Evolutionary conservation across 2,113 vertebrate genomes (phyloP).

Genomic region (Phoxinus phoxinus): DNA sequence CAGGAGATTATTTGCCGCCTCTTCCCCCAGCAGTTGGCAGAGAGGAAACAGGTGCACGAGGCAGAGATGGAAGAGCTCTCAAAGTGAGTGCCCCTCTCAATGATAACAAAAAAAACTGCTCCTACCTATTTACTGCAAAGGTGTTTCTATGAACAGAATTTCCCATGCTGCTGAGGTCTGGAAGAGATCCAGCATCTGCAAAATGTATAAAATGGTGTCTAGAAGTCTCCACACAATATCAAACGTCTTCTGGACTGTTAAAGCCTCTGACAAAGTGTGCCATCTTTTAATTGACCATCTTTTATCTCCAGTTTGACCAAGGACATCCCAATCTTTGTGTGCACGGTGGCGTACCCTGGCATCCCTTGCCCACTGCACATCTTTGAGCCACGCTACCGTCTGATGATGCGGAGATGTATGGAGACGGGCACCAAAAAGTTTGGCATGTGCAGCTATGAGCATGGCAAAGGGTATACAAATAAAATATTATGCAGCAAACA

Average conservation of each 20-base stretch:
- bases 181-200: not conserved
- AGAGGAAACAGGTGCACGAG: constrained; percentile 82
- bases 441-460: constrained; percentile 90
- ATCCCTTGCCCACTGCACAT: constrained; percentile 86
- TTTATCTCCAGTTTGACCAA: constrained; percentile 78
- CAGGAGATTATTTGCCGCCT: constrained; percentile 79
- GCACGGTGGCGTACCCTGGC: constrained; percentile 87
- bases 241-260: not conserved
- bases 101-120: not conserved
- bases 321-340: constrained; percentile 89
- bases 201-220: not conserved
- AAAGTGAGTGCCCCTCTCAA: constrained; percentile 74
- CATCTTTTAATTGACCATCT: not conserved
- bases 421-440: constrained; percentile 89
- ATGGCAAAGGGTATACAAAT: constrained; percentile 81
- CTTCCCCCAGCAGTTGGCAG: constrained; percentile 80
- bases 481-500: not conserved
- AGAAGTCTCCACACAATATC: not conserved
- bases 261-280: not conserved
- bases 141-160: not conserved
- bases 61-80: constrained; percentile 88
- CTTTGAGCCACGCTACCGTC: constrained; percentile 89
- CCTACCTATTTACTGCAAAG: not conserved
- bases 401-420: constrained; percentile 92
- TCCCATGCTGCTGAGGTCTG: not conserved